Conservation (phyloP, 2,888 invertebrate species). For the Sclerodermus sp. region DNA sequence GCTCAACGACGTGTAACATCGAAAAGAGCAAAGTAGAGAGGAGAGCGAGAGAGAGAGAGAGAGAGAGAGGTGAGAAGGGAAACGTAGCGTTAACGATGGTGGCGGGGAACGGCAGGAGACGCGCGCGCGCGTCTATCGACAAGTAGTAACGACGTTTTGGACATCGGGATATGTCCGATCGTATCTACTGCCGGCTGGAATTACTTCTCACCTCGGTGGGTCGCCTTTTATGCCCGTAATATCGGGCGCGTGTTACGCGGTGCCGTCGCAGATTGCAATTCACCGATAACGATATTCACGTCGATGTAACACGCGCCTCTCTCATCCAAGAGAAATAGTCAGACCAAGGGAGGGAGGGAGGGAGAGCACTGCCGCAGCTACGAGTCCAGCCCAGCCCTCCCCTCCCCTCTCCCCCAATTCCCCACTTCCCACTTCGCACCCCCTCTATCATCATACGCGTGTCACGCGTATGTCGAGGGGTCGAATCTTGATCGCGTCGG, state of each 20-base stretch:
- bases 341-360: constrained; percentile 1
- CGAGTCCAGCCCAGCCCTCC: no score
- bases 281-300: constrained; percentile 30
- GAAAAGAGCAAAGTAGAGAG: no score
- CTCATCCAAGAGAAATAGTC: constrained; percentile 1
- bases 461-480: constrained; percentile 7
- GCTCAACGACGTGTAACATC: no score
- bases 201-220: constrained; percentile 28
- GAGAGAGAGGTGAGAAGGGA: no score
- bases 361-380: no score
- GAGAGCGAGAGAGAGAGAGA: no score
- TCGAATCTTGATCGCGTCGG: constrained; percentile 38
- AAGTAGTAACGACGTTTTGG: constrained; percentile 21
- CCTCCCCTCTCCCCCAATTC: no score
- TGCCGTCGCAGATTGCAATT: constrained; percentile 21
- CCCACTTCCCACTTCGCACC: no score
- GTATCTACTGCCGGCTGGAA: constrained; percentile 26
- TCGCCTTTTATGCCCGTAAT: constrained; percentile 31
- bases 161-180: constrained; percentile 24
- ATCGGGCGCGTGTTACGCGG: constrained; percentile 31
- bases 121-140: constrained; percentile 3
- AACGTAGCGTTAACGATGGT: no score
- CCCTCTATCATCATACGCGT: constrained; percentile 22
- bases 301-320: constrained; percentile 19
- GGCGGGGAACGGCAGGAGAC: constrained; percentile 1